Base-by-base conservation (phyloP, 2,113 vertebrate species). In the Cochlearius cochlearius region DNA sequence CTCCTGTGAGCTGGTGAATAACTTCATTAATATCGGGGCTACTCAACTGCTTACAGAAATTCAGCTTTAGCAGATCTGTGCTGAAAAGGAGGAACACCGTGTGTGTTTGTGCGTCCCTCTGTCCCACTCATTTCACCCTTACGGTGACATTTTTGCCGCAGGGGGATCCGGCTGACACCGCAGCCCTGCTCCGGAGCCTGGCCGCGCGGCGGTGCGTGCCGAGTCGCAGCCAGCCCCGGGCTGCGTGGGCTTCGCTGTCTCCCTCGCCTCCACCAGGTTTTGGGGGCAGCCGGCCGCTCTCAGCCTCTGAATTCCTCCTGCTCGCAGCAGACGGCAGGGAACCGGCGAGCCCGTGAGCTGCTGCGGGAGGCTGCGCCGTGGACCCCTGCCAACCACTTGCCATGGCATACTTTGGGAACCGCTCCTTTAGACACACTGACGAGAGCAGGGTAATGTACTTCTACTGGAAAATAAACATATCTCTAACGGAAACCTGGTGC, bases 401-500 rank as follows among this genome's bases (percentile, higher is more conserved):
- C 11, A 5, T 90, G 85, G 82, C 81, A 90, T 27, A 63, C 66
- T 87, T 62, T 76, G 90, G 69, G 90, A 92, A 76, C 82, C 2
- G 4, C 62, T 96, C 74, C 82, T 80, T 88, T 27, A 82, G 88
- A 73, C 77, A 62, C 79, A 47, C 67, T 93, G 88, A 75, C 0
- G 25, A 96, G 84, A 93, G 87, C 74, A 62, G 85, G 32, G 74
- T 62, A 79, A 95, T 79, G 74, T 69, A 92, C 91, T 96, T 95
- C 81, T 95, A 82, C 85, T 93, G 81, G 71, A 92, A 96, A 96
- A 93, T 83, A 95, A 95, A 91, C 92, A 82, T 60, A n/a, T 79
- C 58, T 76, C 53, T 95, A 82, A 94, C 90, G 81, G 90, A 95
- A 96, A 82, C 87, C 92, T 47, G 81, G 53, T 95, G 90, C 26